A percentile compares a stretch with the other conserved stretches of the same genome.
phyloP scores from a whole-genome alignment of 1,140 invertebrate species.

The Saxidomus purpurata region DNA sequence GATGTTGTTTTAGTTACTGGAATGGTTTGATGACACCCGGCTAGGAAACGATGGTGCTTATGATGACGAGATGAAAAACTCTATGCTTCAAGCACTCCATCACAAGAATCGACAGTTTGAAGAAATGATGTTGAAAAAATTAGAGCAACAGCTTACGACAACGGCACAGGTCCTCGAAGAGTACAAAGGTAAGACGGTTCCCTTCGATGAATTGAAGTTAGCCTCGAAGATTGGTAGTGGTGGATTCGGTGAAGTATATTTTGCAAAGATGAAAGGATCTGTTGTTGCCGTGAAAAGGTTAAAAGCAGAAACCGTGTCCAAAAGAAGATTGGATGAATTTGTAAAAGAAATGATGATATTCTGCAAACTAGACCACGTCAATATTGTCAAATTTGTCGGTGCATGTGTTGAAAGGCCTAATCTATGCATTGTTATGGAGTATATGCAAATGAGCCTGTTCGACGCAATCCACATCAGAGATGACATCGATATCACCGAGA shows the following conservation, averaged over 20 bases:
- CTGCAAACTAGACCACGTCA: conserved; percentile 65
- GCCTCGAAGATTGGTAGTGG: conserved; percentile 66
- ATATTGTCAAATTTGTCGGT: conserved; percentile 72
- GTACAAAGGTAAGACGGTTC: conserved; percentile 48
- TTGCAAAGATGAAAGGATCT: conserved; percentile 65
- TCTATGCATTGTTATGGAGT: conserved; percentile 74
- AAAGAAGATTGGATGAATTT: conserved; percentile 62
- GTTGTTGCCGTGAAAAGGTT: conserved; percentile 72
- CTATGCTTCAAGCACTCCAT: background rate
- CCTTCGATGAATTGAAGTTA: conserved; percentile 62
- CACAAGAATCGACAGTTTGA: conserved; percentile 32
- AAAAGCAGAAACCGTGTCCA: conserved; percentile 44
- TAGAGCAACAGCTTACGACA: conserved; percentile 26
- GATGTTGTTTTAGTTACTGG: no score
- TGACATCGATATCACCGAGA: background rate
- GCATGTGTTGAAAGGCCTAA: conserved; percentile 65
- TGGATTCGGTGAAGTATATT: conserved; percentile 67
- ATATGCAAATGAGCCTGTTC: conserved; percentile 72
- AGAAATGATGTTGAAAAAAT: conserved; percentile 41
- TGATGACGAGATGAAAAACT: background rate
- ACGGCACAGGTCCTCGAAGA: conserved; percentile 18
- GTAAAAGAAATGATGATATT: conserved; percentile 61
- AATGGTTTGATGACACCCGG: no score
- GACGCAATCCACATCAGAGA: conserved; percentile 68
- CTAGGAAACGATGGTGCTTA: no score